Evolutionary conservation across 2,797 vertebrate genomes (phyloP).

Genomic region (Sparidentex hasta): DNA sequence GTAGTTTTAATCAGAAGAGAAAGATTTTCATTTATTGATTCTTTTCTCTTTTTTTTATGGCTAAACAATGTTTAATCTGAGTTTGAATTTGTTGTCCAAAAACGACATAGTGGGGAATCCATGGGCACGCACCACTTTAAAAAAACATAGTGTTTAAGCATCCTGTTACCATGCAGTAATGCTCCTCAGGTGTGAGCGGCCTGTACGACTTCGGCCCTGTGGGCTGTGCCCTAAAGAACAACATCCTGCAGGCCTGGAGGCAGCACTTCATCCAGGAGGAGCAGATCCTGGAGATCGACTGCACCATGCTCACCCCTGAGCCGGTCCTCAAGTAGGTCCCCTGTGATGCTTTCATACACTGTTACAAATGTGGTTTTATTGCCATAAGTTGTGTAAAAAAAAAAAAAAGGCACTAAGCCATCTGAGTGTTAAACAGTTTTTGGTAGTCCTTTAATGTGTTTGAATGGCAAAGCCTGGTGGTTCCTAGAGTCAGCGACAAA

Average conservation of each 20-base stretch:
- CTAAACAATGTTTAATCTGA: too few species aligned
- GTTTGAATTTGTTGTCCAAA: too few species aligned
- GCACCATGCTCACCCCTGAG: conserved; percentile 98
- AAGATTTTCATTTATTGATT: too few species aligned
- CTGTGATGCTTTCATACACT: not conserved
- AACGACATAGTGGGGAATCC: too few species aligned
- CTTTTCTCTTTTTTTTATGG: too few species aligned
- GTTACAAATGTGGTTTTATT: not conserved
- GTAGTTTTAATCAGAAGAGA: too few species aligned
- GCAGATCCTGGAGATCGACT: conserved; percentile 98
- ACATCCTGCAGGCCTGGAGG: conserved; percentile 96
- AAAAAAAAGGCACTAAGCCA: too few species aligned
- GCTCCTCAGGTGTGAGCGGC: conserved; percentile 93
- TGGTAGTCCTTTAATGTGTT: not conserved
- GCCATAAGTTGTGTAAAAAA: too few species aligned
- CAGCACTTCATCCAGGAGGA: conserved; percentile 99
- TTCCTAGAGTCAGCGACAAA: conserved; percentile 75
- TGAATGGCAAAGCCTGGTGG: conserved; percentile 69
- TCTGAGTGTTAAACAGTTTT: not conserved
- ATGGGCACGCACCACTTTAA: too few species aligned
- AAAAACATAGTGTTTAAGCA: not conserved
- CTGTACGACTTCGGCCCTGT: conserved; percentile 98
- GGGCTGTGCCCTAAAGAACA: conserved; percentile 98
- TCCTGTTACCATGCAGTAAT: conserved; percentile 57
- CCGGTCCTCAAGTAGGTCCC: conserved; percentile 92